Evolutionary conservation across 2,888 invertebrate species (phyloP), one percentile per base, ranked within the genome.

Genomic region (Dermolepida albohirtum): DNA sequence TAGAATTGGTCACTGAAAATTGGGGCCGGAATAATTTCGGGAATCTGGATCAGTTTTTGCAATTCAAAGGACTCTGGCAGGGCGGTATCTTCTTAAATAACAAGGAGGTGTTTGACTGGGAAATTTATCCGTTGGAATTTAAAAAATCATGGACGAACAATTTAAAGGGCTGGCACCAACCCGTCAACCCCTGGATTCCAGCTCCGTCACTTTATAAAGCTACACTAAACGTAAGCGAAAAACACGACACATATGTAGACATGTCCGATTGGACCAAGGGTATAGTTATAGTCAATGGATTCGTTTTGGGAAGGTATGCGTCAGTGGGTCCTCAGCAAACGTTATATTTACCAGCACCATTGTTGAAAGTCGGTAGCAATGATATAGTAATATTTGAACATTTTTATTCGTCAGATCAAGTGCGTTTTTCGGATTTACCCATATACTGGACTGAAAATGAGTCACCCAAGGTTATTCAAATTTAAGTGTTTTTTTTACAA

Each of bases 241-340:
- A 90, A 0, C 79, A 85, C 39, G 95, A 96, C 78, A 95, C 94
- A 0, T 96, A 89, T 78, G 78, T 96, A 8, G 90, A 93, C 76
- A 89, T 93, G 74, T 85, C 86, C 43, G 89, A 88, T 11, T 97
- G 96, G 96, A 89, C 88, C 63, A 96, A 95, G 86, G 96, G 96
- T 2, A 87, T 92, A 67, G 89, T 92, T 0, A 92, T 93, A 81
- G 84, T 97, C 0, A 97, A 97, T 79, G 93, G 92, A 0, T 89
- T 92, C 78, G 94, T 95, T 80, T 85, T 97, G 29, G 96, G 96
- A 0, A 87, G 96, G 50, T 96, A 96, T 81, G 94, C 94, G 90
- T 78, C 86, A 0, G 86, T 88, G 43, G 96, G 96, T 0, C 96
- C 96, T 0, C 93, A 94, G 81, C 86, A 91, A 69, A 93, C 93